Conservation (phyloP, 1,140 invertebrate genomes). For the Zelostemma sp. region DNA sequence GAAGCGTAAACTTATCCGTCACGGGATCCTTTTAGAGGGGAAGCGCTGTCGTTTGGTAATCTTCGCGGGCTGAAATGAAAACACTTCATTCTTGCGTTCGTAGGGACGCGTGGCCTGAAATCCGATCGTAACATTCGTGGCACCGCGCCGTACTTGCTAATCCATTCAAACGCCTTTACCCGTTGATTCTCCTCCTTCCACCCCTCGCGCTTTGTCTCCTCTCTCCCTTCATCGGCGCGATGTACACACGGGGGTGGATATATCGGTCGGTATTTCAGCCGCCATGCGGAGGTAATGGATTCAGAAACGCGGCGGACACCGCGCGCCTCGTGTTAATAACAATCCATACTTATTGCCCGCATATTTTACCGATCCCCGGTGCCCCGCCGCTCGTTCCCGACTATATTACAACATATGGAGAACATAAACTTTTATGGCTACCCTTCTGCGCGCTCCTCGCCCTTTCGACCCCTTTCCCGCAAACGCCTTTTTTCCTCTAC, state of each 20-base stretch:
- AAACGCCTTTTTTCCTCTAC: constrained; percentile 50
- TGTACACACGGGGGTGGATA: constrained; percentile 67
- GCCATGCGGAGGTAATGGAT: constrained; percentile 72
- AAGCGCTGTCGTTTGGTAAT: constrained; percentile 43
- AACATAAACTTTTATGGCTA: constrained; percentile 72
- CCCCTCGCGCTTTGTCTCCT: constrained; percentile 14
- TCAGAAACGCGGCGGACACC: constrained; percentile 70
- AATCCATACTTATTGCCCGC: constrained; percentile 72
- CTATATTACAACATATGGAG: constrained; percentile 72
- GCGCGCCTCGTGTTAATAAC: constrained; percentile 71
- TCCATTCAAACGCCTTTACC: constrained; percentile 61
- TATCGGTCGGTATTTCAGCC: constrained; percentile 71
- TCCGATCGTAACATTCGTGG: constrained; percentile 66
- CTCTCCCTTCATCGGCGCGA: constrained; percentile 51
- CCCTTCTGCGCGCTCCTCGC: constrained; percentile 60
- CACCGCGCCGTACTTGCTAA: constrained; percentile 60
- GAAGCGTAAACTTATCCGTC: constrained; percentile 10
- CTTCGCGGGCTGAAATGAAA: constrained; percentile 46
- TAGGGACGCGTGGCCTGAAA: constrained; percentile 53
- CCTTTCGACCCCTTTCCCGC: constrained; percentile 29
- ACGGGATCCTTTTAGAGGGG: constrained; percentile 14
- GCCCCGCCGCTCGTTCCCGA: constrained; percentile 64
- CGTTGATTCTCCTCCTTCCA: constrained; percentile 10
- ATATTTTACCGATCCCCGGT: constrained; percentile 71
- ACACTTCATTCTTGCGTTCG: constrained; percentile 40